Base-by-base conservation (phyloP, 2,113 vertebrate species). In the Leucosticte australis region DNA sequence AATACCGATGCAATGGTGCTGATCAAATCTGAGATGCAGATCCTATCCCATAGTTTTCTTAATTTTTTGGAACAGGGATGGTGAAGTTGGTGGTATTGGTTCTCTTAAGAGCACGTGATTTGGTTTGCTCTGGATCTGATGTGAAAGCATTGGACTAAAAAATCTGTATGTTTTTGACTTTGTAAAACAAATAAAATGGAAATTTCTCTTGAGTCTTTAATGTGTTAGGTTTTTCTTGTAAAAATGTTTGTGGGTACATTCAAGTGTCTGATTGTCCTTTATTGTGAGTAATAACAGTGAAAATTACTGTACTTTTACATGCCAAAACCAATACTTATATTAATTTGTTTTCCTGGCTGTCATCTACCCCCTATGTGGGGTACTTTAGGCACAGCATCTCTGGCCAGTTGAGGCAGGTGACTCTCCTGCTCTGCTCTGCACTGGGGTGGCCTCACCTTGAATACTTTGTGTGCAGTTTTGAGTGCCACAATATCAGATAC, bases 1-100 rank as follows among this genome's bases (percentile, higher is more conserved):
- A 94, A 95, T 93, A 87, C 96, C 92, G 95, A 95, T 96, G 87
- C 86, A 94, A 95, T 96, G 94, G 94, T 97, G 94, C 96, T 90
- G 89, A 95, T 96, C 91, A 70, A 69, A 60, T 87, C 77, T 86
- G 88, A 93, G 87, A 91, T 14, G 92, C 78, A 93, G 95, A 91
- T 96, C 88, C 92, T 96, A 63, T 87, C 76, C 85, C 85, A n/a
- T 85, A 83, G 75, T 83, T 93, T 93, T 86, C 63, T 62, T 82
- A 46, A 70, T 46, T 70, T 89, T 95, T 90, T 85, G 87, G 91
- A 87, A 64, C 74, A 44, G 83, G 80, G 78, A 73, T 80, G 85
- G 64, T 80, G 79, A 92, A 81, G 50, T 53, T 37, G 31, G 52
- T 86, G 87, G 81, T 85, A 77, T 46, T 71, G 69, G 46, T 91